Evolutionary conservation across 2,888 invertebrate genomes (phyloP).

Genomic region (Spilosoma lubricipeda): DNA sequence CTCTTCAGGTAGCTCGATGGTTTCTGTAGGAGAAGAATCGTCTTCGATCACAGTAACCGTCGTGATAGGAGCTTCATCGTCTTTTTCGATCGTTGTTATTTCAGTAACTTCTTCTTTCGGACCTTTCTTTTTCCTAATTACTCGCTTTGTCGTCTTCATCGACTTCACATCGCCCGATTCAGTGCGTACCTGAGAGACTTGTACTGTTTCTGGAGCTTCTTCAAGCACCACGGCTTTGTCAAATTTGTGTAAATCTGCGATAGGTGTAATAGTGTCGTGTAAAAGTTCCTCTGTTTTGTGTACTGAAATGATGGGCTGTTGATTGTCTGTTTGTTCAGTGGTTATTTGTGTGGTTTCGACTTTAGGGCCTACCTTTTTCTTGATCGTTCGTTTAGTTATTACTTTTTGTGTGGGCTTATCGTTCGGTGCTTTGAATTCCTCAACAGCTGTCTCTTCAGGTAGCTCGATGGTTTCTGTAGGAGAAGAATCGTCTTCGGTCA

Average conservation of each 20-base stretch:
- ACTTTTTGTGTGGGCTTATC: slow-evolving; percentile 57
- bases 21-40: slow-evolving; percentile 43
- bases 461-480: slow-evolving; percentile 50
- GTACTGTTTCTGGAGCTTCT: slow-evolving; percentile 70
- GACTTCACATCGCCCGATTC: slow-evolving; percentile 52
- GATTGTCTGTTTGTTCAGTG: slow-evolving; percentile 57
- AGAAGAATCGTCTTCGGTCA: slow-evolving; percentile 46
- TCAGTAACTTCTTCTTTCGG: slow-evolving; percentile 45
- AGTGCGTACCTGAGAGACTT: slow-evolving; percentile 56
- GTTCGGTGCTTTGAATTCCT: slow-evolving; percentile 48
- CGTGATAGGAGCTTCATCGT: slow-evolving; percentile 33
- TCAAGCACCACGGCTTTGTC: slow-evolving; percentile 28
- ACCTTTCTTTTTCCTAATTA: slow-evolving; percentile 51
- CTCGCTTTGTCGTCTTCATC: slow-evolving; percentile 47
- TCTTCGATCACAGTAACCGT: slow-evolving; percentile 55
- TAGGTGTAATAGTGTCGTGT: slow-evolving; percentile 3
- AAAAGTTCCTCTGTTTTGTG: slow-evolving; percentile 51
- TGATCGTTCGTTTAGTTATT: slow-evolving; percentile 41
- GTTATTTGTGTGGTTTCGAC: slow-evolving; percentile 51
- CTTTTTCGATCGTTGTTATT: slow-evolving; percentile 45
- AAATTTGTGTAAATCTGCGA: slow-evolving; percentile 2
- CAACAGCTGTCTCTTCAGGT: slow-evolving; percentile 49
- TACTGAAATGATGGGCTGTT: slow-evolving; percentile 29
- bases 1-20: too few relatives aligned
- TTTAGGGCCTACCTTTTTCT: slow-evolving; percentile 62